Evolutionary conservation across 2,113 vertebrate species (phyloP).

Genomic region (Ammodramus savannarum): DNA sequence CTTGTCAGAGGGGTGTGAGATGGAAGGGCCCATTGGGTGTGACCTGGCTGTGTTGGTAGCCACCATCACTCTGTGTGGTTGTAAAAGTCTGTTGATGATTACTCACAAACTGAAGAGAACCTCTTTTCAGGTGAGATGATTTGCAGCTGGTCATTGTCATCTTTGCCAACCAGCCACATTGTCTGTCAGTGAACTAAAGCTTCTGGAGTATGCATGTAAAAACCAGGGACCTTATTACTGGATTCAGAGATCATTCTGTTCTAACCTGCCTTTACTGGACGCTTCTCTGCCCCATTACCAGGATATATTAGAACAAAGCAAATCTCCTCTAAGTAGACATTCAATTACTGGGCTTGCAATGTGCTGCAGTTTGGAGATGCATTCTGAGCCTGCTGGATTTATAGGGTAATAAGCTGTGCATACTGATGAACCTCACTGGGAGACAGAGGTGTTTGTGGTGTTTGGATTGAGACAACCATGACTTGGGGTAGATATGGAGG

Average conservation of each 20-base stretch:
- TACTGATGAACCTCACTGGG: not conserved
- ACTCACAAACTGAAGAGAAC: not conserved
- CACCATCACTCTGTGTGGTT: not conserved
- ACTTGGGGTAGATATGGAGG: not conserved
- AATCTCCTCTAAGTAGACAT: constrained; percentile 12
- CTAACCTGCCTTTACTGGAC: not conserved
- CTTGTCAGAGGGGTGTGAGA: accelerated
- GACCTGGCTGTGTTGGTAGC: not conserved
- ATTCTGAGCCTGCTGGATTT: not conserved
- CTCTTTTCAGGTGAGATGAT: not conserved
- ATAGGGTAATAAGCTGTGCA: not conserved
- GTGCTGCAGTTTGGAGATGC: not conserved
- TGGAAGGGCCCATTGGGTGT: accelerated
- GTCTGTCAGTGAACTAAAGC: not conserved
- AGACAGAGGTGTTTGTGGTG: not conserved
- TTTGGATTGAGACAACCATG: not conserved
- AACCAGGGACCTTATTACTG: not conserved
- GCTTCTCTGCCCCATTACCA: constrained; percentile 8
- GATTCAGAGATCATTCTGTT: not conserved
- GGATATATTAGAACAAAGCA: not conserved
- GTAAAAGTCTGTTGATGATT: not conserved
- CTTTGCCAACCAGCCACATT: not conserved
- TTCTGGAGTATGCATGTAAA: not conserved
- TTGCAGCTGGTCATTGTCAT: not conserved
- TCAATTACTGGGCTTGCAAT: not conserved